Conservation (phyloP, 2,113 vertebrate genomes). For the Oryzias melastigma region DNA sequence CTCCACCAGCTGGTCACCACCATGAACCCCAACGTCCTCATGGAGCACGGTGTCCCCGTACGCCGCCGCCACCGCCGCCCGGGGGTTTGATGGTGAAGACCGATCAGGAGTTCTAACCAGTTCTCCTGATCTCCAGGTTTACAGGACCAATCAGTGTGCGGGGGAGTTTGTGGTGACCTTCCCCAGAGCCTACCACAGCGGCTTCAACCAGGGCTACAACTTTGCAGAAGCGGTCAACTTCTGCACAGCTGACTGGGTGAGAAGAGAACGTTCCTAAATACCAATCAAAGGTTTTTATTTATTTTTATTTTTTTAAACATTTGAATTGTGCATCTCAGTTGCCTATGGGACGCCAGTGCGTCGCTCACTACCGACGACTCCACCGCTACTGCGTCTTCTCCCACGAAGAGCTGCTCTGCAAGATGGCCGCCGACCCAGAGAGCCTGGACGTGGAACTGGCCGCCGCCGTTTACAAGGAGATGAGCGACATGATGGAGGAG, state of each 20-base stretch:
- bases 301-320: background rate
- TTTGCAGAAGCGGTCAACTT: conserved; percentile 99
- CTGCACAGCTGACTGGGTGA: conserved; percentile 98
- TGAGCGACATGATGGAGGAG: conserved; percentile 90
- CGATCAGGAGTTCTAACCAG: background rate
- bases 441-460: conserved; percentile 95
- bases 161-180: conserved; percentile 99
- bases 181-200: conserved; percentile 96
- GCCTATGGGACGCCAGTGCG: conserved; percentile 93
- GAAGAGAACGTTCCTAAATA: background rate
- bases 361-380: conserved; percentile 91
- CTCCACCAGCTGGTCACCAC: conserved; percentile 97
- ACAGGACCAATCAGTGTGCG: conserved; percentile 97
- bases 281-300: background rate
- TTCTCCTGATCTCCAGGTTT: conserved; percentile 77
- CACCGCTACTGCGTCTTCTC: conserved; percentile 97
- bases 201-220: conserved; percentile 99
- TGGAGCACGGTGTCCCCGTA: conserved; percentile 98
- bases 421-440: conserved; percentile 97
- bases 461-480: conserved; percentile 90
- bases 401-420: conserved; percentile 96
- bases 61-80: conserved; percentile 38
- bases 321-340: conserved; percentile 65
- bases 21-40: conserved; percentile 97
- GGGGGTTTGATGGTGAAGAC: background rate